Evolutionary conservation across 2,797 vertebrate genomes (phyloP), one percentile per base, ranked within the genome.

Genomic region (Kryptopterus vitreolus): DNA sequence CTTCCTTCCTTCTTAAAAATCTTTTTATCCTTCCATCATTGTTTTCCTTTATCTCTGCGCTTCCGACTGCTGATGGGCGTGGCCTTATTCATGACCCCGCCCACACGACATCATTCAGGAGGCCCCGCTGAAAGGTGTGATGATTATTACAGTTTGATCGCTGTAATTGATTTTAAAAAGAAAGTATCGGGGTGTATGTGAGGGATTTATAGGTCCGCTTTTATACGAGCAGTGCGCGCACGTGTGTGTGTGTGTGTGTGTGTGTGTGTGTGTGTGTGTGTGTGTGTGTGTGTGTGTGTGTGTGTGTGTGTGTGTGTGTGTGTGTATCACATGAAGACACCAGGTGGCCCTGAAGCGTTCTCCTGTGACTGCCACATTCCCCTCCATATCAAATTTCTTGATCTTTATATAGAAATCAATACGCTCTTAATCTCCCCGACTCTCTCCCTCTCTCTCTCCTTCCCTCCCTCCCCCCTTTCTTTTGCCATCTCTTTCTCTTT

Each of bases 341-440:
- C 73, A 75, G 79, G 77, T 81, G 81, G 88, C 87, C 83, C 29
- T 65, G 62, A 77, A 63, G 61, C 77, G 66, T 86, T 74, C 86
- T 87, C 82, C 80, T 78, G 78, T 78, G 84, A 81, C 83, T 83
- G 72, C 76, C 77, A 78, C 74, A 62, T 48, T 71, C 70, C 52
- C 35, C 77, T 73, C 77, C 86, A 87, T 88, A 91, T 92, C 91
- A 88, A 84, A 88, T 90, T 90, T 88, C 90, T 88, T 88, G 90
- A 90, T 91, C 91, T 92, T 92, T 91, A 91, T 92, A 91, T 91
- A 91, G 90, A 93, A 93, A 93, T 93, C 91, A 91, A 93, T 93
- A 92, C 85, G 69, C 87, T 90, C 87, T 89, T 92, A 90, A 92
- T 92, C 92, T 90, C 83, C 81, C 81, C 80, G 62, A 85, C 83